Conservation (phyloP, 1,140 invertebrate genomes). For the Rhyacophila brunnea region DNA sequence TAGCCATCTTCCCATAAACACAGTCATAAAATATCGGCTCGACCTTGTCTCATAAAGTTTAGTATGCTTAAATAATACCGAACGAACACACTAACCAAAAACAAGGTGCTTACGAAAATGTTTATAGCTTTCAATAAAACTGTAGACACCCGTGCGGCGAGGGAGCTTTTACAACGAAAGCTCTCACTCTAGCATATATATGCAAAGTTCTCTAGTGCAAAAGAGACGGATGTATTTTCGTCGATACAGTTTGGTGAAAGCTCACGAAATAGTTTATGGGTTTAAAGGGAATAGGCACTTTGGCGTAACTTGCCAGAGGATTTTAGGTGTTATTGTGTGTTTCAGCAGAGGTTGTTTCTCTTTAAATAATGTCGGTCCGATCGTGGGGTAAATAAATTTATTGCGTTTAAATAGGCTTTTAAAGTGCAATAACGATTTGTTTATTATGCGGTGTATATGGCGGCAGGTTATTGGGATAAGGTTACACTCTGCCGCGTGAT, state of each 20-base stretch:
- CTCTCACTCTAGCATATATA: slow-evolving; percentile 7
- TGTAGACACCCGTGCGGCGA: slow-evolving; percentile 17
- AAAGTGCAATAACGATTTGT: slow-evolving; percentile 58
- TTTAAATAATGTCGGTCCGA: slow-evolving; percentile 8
- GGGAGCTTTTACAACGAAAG: neutral
- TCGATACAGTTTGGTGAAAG: neutral
- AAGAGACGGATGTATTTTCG: slow-evolving; percentile 14
- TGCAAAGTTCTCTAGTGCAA: slow-evolving; percentile 2
- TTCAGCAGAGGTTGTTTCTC: slow-evolving; percentile 29
- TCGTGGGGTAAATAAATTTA: slow-evolving; percentile 40
- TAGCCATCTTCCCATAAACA: neutral
- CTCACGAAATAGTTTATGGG: slow-evolving; percentile 33
- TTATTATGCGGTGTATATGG: slow-evolving; percentile 37
- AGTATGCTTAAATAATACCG: slow-evolving; percentile 20
- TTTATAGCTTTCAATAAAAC: slow-evolving; percentile 36
- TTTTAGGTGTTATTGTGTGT: slow-evolving; percentile 32
- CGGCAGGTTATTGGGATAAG: slow-evolving; percentile 19
- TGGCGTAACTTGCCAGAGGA: slow-evolving; percentile 38
- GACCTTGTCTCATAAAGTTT: slow-evolving; percentile 35
- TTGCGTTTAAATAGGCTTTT: slow-evolving; percentile 55
- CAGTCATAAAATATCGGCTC: slow-evolving; percentile 30
- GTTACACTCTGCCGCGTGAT: slow-evolving; percentile 26
- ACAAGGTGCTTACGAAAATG: slow-evolving; percentile 35
- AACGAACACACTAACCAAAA: slow-evolving; percentile 22
- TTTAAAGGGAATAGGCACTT: slow-evolving; percentile 25